These are phyloP conservation scores for Leptonema lineaticorne DNA, from an alignment of 1,140 invertebrate species.

Conservation along the genomic window DNA sequence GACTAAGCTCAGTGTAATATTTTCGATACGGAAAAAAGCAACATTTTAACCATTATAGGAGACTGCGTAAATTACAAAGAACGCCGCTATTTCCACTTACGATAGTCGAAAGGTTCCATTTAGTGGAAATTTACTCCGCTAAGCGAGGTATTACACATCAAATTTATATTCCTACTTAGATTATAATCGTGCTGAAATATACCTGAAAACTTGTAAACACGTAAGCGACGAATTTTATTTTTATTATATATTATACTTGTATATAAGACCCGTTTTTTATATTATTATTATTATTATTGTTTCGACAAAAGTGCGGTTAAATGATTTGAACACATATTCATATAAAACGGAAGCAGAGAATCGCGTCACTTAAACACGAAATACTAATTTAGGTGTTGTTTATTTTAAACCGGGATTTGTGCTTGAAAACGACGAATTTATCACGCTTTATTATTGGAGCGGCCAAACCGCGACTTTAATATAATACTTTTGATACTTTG, in stretches of 20 bases:
- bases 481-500: not conserved
- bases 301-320: not conserved
- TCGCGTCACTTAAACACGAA: not conserved
- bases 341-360: not conserved
- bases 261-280: not conserved
- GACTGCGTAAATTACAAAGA: no score
- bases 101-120: no score
- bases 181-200: no score
- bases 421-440: not conserved
- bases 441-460: not conserved
- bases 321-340: not conserved
- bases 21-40: not conserved
- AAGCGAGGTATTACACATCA: no score
- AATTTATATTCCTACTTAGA: no score
- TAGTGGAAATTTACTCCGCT: no score
- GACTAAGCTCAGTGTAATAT: not conserved
- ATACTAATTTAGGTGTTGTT: slow-evolving; percentile 13
- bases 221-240: not conserved
- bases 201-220: no score
- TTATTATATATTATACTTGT: not conserved
- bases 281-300: no score
- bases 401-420: slow-evolving; percentile 7
- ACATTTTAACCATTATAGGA: not conserved
- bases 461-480: no score
- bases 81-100: no score